Conservation (phyloP, 2,113 vertebrate genomes). For the Anolis carolinensis region DNA sequence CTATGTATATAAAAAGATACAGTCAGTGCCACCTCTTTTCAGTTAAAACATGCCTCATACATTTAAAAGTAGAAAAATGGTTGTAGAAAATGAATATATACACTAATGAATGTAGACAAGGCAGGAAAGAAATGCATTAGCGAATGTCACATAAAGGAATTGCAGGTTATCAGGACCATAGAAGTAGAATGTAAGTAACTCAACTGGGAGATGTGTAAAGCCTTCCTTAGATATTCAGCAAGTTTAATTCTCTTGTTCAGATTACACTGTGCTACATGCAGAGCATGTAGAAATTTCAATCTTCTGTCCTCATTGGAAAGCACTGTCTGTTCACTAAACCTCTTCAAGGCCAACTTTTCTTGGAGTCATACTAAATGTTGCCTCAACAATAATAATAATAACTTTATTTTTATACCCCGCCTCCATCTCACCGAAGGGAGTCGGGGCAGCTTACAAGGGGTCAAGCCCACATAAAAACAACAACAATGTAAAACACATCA, state of each 20-base stretch:
- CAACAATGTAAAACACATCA: no score
- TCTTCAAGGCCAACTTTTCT: not conserved
- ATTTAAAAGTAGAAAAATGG: not conserved
- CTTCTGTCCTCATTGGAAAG: not conserved
- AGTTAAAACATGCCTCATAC: not conserved
- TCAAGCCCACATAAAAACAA: no score
- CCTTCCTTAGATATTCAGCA: not conserved
- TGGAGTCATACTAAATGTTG: not conserved
- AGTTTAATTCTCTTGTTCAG: not conserved
- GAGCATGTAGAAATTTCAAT: not conserved
- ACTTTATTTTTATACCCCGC: no score
- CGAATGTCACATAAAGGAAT: not conserved
- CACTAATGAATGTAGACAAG: not conserved
- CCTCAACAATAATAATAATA: no score
- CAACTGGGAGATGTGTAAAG: not conserved
- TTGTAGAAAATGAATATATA: not conserved
- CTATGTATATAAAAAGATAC: no score
- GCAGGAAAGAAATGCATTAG: not conserved
- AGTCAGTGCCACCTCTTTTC: not conserved
- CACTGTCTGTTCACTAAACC: no score
- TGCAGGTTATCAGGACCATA: not conserved
- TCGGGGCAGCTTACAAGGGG: no score
- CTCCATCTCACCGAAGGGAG: no score
- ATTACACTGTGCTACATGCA: not conserved
- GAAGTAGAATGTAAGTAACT: not conserved